These are phyloP conservation scores for Orthosia cruda DNA, from an alignment of 2,888 invertebrate genomes.

Conservation along the genomic window DNA sequence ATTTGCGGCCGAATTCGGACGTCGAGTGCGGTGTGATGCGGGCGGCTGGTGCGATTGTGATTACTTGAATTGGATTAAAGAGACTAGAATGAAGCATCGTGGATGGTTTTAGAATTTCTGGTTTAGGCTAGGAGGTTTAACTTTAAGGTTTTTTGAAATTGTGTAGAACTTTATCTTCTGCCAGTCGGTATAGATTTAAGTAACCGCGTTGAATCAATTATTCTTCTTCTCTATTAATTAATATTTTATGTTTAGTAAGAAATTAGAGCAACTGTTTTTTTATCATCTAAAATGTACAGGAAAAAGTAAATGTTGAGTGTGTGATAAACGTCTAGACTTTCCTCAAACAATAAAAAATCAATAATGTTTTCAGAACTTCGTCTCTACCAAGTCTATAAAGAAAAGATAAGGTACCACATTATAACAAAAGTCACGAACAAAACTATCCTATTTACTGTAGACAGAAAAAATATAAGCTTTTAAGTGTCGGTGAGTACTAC, in stretches of 20 bases:
- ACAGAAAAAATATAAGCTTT: background rate
- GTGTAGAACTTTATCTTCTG: background rate
- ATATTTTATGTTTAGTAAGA: no score
- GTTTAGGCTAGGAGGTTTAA: background rate
- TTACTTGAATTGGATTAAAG: slow-evolving; percentile 37
- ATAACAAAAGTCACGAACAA: background rate
- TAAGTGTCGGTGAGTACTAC: slow-evolving; percentile 11
- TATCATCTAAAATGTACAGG: no score
- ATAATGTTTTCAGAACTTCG: background rate
- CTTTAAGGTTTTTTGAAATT: no score
- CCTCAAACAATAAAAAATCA: no score
- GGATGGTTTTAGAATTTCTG: slow-evolving; percentile 7
- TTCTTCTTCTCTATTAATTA: background rate
- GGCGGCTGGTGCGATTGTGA: slow-evolving; percentile 19
- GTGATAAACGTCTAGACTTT: background rate
- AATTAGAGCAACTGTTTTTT: no score
- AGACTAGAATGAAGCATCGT: slow-evolving; percentile 1
- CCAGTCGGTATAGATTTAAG: no score
- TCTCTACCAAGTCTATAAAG: background rate
- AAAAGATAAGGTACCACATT: no score
- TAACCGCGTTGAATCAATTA: background rate
- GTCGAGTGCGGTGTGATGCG: slow-evolving; percentile 20
- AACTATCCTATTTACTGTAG: slow-evolving; percentile 1
- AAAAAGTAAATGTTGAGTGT: background rate
- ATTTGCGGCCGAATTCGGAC: slow-evolving; percentile 32